Conservation (phyloP, 1,140 invertebrate species). For the Aphaenogaster rudis region DNA sequence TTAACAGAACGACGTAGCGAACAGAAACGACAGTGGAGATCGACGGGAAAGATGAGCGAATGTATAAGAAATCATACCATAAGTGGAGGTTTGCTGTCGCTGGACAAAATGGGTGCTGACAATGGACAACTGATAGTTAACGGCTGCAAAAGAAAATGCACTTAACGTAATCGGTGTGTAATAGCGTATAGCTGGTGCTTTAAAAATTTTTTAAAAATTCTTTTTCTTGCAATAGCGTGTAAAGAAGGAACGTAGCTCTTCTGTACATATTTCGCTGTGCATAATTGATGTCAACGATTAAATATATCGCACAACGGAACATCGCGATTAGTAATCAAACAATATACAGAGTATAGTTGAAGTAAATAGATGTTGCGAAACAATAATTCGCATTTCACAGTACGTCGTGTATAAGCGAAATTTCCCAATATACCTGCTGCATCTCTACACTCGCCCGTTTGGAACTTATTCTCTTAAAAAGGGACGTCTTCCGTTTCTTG, state of each 20-base stretch:
- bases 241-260: background rate
- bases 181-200: conserved; percentile 48
- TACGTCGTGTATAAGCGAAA: background rate
- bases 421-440: conserved; percentile 90
- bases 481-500: conserved; percentile 94
- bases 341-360: background rate
- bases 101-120: conserved; percentile 88
- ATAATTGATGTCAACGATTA: conserved; percentile 23
- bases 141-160: conserved; percentile 85
- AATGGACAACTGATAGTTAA: conserved; percentile 88
- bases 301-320: conserved; percentile 4
- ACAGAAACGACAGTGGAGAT: conserved; percentile 50
- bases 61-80: conserved; percentile 86
- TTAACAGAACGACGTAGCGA: conserved; percentile 53
- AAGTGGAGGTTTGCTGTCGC: conserved; percentile 88
- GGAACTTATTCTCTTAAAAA: conserved; percentile 96
- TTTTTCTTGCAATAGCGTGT: conserved; percentile 52
- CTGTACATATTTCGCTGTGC: conserved; percentile 9
- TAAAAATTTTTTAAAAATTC: conserved; percentile 32
- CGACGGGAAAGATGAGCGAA: conserved; percentile 66
- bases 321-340: background rate
- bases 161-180: conserved; percentile 77
- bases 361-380: conserved; percentile 19
- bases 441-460: conserved; percentile 95
- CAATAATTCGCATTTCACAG: conserved; percentile 18